phyloP scores from a whole-genome alignment of 1,140 invertebrate genomes.

The Latrodectus geometricus region DNA sequence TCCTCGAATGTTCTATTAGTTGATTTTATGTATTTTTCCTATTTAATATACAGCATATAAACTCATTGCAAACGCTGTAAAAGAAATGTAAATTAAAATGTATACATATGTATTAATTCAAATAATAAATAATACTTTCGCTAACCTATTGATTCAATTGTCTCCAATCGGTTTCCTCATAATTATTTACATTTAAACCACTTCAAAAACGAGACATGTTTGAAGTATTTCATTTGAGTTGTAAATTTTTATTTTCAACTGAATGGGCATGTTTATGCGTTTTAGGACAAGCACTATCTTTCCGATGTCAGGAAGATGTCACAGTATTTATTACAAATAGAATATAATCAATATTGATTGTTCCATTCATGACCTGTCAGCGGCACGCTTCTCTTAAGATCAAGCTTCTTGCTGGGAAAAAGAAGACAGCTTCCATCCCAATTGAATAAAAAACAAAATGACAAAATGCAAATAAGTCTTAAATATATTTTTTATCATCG shows the following conservation, averaged over 20 bases:
- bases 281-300: neutral
- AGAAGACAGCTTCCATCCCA: neutral
- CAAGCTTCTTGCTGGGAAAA: neutral
- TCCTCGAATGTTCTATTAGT: too few relatives aligned
- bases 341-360: slow-evolving; percentile 17
- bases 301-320: slow-evolving; percentile 35
- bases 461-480: neutral
- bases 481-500: slow-evolving; percentile 15
- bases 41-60: too few relatives aligned
- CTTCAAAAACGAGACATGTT: neutral
- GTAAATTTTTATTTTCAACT: neutral
- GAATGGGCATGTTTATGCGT: neutral
- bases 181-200: neutral
- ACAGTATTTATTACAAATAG: slow-evolving; percentile 4
- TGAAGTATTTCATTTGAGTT: neutral
- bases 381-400: neutral
- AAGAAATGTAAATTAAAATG: too few relatives aligned
- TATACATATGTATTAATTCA: too few relatives aligned
- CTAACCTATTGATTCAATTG: neutral
- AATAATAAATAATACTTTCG: neutral
- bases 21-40: neutral
- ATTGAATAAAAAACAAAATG: neutral
- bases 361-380: slow-evolving; percentile 27
- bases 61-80: too few relatives aligned
- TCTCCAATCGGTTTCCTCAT: neutral